Percentiles rank a stretch among this genome's conserved stretches.
phyloP scores from a whole-genome alignment of 2,797 vertebrate genomes.

The Neopelma chrysocephalum region DNA sequence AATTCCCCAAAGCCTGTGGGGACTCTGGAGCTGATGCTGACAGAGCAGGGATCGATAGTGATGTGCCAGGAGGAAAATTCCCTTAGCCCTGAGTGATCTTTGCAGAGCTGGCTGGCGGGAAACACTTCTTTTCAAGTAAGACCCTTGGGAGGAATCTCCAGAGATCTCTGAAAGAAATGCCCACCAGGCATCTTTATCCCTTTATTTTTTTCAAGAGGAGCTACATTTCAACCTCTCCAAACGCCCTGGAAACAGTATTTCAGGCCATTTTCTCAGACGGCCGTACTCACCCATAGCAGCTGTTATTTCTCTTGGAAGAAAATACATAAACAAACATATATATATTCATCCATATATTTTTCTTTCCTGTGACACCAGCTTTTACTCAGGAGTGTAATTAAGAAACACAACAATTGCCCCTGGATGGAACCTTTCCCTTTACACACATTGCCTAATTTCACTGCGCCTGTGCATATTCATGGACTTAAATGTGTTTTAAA shows the following conservation, averaged over 20 bases:
- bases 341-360: neutral
- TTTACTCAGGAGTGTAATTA: neutral
- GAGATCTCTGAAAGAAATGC: neutral
- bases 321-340: neutral
- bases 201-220: neutral
- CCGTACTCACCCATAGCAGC: neutral
- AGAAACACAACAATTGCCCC: neutral
- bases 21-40: neutral
- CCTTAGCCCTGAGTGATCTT: neutral
- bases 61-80: neutral
- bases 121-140: neutral
- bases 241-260: neutral
- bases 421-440: neutral
- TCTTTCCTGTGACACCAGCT: neutral
- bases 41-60: neutral
- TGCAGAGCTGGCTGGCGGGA: neutral
- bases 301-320: neutral
- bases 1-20: neutral
- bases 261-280: neutral
- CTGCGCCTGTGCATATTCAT: neutral
- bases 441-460: neutral
- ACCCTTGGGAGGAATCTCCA: neutral
- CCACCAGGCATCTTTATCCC: neutral
- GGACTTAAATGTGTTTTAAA: neutral
- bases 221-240: neutral